Conservation (phyloP, 1,140 invertebrate species). For the Phocides pigmalion region DNA sequence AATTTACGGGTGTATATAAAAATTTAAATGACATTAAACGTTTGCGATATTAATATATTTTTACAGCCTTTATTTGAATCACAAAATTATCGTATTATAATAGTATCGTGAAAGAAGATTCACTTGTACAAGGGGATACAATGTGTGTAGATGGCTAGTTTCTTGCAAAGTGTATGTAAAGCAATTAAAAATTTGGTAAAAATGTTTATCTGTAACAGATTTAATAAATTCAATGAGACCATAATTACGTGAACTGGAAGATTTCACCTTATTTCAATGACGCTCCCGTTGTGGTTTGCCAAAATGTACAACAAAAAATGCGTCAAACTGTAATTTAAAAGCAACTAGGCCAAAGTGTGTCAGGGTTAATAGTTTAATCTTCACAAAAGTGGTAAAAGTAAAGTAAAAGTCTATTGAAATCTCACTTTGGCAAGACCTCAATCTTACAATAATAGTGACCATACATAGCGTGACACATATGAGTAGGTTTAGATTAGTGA, state of each 20-base stretch:
- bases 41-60: too few relatives aligned
- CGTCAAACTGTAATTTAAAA: constrained; percentile 22
- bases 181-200: too few relatives aligned
- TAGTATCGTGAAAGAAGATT: too few relatives aligned
- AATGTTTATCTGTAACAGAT: too few relatives aligned
- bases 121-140: too few relatives aligned
- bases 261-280: not conserved
- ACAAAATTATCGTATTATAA: too few relatives aligned
- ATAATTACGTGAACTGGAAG: not conserved
- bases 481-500: not conserved
- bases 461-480: not conserved
- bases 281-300: constrained; percentile 27
- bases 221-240: not conserved
- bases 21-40: too few relatives aligned
- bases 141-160: too few relatives aligned
- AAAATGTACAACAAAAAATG: constrained; percentile 25
- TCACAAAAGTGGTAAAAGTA: constrained; percentile 24
- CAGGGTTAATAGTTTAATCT: constrained; percentile 23
- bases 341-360: constrained; percentile 17
- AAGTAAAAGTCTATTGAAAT: constrained; percentile 30
- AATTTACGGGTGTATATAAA: too few relatives aligned
- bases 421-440: constrained; percentile 1
- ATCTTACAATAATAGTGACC: constrained; percentile 5
- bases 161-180: too few relatives aligned
- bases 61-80: too few relatives aligned